Conservation (phyloP, 1,140 invertebrate species). For the Manduca sexta region DNA sequence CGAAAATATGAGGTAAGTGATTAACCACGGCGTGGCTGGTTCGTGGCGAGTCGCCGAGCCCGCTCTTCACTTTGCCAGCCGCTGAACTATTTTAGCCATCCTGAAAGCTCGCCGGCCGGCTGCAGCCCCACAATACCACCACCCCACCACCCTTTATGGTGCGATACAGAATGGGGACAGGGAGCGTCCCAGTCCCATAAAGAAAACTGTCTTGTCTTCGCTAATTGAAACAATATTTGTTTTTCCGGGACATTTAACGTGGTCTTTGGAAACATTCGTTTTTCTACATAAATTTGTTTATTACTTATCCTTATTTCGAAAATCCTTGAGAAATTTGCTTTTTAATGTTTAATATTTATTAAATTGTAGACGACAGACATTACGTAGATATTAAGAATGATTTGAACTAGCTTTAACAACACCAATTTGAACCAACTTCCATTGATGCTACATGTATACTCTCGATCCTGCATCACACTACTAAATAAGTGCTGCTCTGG, state of each 20-base stretch:
- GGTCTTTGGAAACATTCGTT: neutral
- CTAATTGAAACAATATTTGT: slow-evolving; percentile 66
- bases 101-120: slow-evolving; percentile 23
- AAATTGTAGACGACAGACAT: too few species aligned
- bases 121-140: slow-evolving; percentile 19
- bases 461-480: too few species aligned
- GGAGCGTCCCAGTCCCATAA: slow-evolving; percentile 59
- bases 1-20: neutral
- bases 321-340: too few species aligned
- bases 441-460: too few species aligned
- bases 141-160: slow-evolving; percentile 54
- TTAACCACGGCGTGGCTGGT: neutral
- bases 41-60: slow-evolving; percentile 12
- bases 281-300: too few species aligned
- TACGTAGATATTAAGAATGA: too few species aligned
- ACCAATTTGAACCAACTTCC: too few species aligned
- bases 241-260: slow-evolving; percentile 12
- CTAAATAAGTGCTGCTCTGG: too few species aligned
- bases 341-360: too few species aligned
- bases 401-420: too few species aligned
- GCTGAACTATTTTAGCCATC: slow-evolving; percentile 38
- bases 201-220: slow-evolving; percentile 61
- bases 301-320: too few species aligned
- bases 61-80: slow-evolving; percentile 44
- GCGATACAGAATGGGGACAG: slow-evolving; percentile 56